Evolutionary conservation across 1,140 invertebrate genomes (phyloP).

Genomic region (Charaxes varanes): DNA sequence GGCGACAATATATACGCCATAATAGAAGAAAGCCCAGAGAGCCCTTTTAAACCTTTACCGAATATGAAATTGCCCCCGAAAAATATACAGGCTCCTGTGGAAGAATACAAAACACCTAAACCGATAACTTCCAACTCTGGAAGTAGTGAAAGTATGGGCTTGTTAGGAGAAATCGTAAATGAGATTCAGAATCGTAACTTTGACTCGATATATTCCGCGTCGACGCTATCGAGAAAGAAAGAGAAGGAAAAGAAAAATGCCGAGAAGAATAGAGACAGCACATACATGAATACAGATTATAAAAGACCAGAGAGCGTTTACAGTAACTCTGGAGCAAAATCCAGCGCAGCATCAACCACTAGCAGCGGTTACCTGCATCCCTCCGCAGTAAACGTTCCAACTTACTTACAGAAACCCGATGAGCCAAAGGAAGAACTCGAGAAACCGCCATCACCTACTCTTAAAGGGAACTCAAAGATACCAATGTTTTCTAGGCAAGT

Average conservation of each 20-base stretch:
- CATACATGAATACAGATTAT: constrained; percentile 67
- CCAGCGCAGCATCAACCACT: constrained; percentile 76
- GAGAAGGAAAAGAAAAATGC: constrained; percentile 73
- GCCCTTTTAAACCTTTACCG: constrained; percentile 43
- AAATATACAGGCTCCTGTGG: constrained; percentile 47
- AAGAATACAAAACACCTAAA: constrained; percentile 75
- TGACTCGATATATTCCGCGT: constrained; percentile 89
- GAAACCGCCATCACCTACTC: constrained; percentile 51
- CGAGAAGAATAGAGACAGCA: constrained; percentile 53
- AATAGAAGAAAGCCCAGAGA: constrained; percentile 82
- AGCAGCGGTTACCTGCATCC: constrained; percentile 84
- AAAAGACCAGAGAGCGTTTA: constrained; percentile 77
- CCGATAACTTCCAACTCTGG: constrained; percentile 64
- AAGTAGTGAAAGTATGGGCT: constrained; percentile 78
- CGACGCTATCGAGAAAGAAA: constrained; percentile 79
- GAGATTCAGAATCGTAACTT: constrained; percentile 90
- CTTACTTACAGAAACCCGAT: constrained; percentile 45
- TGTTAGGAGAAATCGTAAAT: constrained; percentile 88
- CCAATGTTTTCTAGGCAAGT: constrained; percentile 66
- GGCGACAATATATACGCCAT: constrained; percentile 90
- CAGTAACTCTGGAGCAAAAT: constrained; percentile 76
- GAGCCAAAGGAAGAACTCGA: constrained; percentile 36
- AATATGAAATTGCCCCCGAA: constrained; percentile 28
- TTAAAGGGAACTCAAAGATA: constrained; percentile 61
- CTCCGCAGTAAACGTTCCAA: constrained; percentile 78